A percentile compares a stretch with the other conserved stretches of the same genome.
Conservation (phyloP, 1,140 invertebrate genomes). For the Triops longicaudatus region DNA sequence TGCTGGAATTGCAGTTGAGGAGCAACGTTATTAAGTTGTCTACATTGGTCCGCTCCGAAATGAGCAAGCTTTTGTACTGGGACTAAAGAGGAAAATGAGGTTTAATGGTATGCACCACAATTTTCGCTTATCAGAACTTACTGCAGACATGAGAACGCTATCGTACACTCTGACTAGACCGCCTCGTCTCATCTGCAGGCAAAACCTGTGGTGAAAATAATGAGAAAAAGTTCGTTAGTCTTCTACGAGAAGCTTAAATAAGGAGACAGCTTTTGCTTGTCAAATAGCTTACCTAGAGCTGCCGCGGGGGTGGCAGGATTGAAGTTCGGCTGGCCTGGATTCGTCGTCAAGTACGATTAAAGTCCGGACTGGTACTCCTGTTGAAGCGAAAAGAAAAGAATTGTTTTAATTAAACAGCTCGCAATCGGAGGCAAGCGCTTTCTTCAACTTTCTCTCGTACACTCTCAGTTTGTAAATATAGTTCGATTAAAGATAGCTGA, state of each 20-base stretch:
- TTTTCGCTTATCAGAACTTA: conserved; percentile 39
- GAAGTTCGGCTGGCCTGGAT: conserved; percentile 73
- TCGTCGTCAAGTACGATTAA: conserved; percentile 78
- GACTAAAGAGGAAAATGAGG: conserved; percentile 48
- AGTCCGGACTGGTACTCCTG: conserved; percentile 58
- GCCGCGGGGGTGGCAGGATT: conserved; percentile 81
- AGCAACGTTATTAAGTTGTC: conserved; percentile 78
- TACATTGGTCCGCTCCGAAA: conserved; percentile 79
- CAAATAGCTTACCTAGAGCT: conserved; percentile 61
- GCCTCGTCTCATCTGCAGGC: conserved; percentile 70
- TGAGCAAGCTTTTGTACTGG: conserved; percentile 82
- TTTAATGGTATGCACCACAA: not conserved
- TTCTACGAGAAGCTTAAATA: not conserved
- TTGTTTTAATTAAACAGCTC: not conserved
- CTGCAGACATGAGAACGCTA: conserved; percentile 74
- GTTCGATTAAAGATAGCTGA: not conserved
- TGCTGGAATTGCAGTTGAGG: conserved; percentile 73
- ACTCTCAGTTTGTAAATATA: not conserved
- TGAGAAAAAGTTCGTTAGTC: conserved; percentile 23
- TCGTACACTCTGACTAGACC: conserved; percentile 84
- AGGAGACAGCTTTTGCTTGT: not conserved
- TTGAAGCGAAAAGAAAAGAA: conserved; percentile 28
- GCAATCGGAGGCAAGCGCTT: not conserved
- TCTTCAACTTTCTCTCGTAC: not conserved
- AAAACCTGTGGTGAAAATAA: conserved; percentile 58